phyloP scores from a whole-genome alignment of 2,888 invertebrate genomes.

The Agrotis segetum region DNA sequence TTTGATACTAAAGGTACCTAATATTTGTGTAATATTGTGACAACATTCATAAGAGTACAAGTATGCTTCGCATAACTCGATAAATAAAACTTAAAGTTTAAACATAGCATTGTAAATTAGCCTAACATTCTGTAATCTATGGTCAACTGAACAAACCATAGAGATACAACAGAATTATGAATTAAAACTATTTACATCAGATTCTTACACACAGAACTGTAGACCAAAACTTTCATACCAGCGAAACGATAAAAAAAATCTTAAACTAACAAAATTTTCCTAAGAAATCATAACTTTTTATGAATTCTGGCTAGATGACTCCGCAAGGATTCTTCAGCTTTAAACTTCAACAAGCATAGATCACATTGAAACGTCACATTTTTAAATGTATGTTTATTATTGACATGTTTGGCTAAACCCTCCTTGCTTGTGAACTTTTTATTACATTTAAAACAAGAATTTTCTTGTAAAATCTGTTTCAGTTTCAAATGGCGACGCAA shows the following conservation, averaged over 20 bases:
- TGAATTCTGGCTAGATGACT: conserved; percentile 84
- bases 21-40: conserved; percentile 20
- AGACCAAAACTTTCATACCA: background rate
- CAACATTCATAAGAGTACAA: background rate
- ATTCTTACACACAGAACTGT: conserved; percentile 17
- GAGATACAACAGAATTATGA: conserved; percentile 18
- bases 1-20: no score
- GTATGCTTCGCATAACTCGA: background rate
- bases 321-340: conserved; percentile 80
- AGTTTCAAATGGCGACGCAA: conserved; percentile 83
- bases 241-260: background rate
- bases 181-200: conserved; percentile 39
- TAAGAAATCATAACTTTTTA: conserved; percentile 82
- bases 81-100: background rate
- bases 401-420: conserved; percentile 79
- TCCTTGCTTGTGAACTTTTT: conserved; percentile 85
- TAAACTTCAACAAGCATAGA: conserved; percentile 83
- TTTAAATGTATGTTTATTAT: conserved; percentile 84
- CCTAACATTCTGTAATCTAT: background rate
- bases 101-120: background rate
- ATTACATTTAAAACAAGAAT: conserved; percentile 84
- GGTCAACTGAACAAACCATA: background rate
- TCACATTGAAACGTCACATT: conserved; percentile 84
- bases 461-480: conserved; percentile 83
- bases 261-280: conserved; percentile 44